Percentiles rank a stretch among this genome's conserved stretches.
Evolutionary conservation across 2,797 vertebrate genomes (phyloP).

Genomic region (Miichthys miiuy): DNA sequence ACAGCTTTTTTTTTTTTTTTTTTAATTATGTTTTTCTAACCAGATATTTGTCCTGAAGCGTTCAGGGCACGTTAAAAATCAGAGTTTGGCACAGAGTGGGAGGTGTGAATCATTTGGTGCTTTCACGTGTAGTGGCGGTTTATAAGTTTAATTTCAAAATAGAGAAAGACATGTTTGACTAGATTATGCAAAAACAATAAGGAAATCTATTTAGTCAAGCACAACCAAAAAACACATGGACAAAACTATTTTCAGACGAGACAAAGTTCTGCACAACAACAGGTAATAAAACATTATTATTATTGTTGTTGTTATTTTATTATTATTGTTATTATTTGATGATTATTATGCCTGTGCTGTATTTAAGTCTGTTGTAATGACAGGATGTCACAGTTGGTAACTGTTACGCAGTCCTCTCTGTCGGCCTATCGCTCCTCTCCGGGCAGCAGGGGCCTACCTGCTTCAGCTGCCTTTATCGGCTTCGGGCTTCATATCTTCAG

Average conservation of each 20-base stretch:
- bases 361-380: neutral
- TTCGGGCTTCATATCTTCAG: constrained; percentile 55
- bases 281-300: neutral
- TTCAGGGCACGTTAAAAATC: constrained; percentile 1
- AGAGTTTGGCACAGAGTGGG: constrained; percentile 13
- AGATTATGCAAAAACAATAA: neutral
- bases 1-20: neutral
- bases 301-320: neutral
- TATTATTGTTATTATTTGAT: neutral
- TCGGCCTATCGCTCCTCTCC: constrained; percentile 18
- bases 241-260: neutral
- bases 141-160: constrained; percentile 7
- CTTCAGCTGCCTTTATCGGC: constrained; percentile 54
- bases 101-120: constrained; percentile 38
- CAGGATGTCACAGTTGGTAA: neutral
- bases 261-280: neutral
- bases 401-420: neutral
- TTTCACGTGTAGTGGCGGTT: constrained; percentile 8
- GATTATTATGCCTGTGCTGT: neutral
- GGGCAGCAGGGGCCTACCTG: neutral
- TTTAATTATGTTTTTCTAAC: neutral
- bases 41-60: neutral
- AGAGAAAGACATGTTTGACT: neutral
- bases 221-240: neutral
- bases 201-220: neutral